A percentile compares a stretch with the other conserved stretches of the same genome.
These are phyloP conservation scores for Chalcosyrphus nemorum DNA, from an alignment of 2,888 invertebrate species.

Conservation along the genomic window DNA sequence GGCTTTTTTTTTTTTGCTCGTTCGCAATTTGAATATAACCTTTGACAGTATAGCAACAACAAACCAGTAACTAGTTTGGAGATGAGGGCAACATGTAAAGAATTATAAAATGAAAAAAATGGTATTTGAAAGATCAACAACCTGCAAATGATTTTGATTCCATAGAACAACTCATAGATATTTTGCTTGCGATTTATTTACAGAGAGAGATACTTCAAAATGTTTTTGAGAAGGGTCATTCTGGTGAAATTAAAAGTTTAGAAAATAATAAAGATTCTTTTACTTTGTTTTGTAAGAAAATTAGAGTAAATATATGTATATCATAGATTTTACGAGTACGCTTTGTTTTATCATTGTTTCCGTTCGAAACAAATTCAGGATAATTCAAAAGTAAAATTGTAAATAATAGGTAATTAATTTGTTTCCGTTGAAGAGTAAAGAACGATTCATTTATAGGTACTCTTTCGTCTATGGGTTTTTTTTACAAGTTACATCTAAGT, in stretches of 20 bases:
- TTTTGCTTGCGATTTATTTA: constrained; percentile 46
- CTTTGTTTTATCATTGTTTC: too few species aligned
- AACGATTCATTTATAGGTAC: too few species aligned
- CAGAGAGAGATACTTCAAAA: constrained; percentile 35
- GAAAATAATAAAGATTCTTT: not conserved
- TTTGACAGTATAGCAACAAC: constrained; percentile 63
- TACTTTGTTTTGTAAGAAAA: not conserved
- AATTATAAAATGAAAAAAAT: not conserved
- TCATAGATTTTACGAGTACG: too few species aligned
- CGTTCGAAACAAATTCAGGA: too few species aligned
- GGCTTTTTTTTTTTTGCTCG: constrained; percentile 15
- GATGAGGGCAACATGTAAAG: constrained; percentile 44
- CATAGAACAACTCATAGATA: constrained; percentile 63
- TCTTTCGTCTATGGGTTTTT: too few species aligned
- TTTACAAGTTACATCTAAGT: too few species aligned
- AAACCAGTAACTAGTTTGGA: constrained; percentile 47
- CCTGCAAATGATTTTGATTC: constrained; percentile 71
- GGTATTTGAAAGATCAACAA: constrained; percentile 65
- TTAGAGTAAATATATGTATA: too few species aligned
- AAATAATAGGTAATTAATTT: too few species aligned
- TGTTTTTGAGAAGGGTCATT: constrained; percentile 6
- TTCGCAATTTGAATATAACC: constrained; percentile 72
- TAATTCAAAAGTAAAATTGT: too few species aligned
- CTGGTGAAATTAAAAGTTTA: not conserved
- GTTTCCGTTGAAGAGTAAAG: too few species aligned